Base-by-base conservation (phyloP, 2,797 vertebrate species). In the Rhinichthys osculus region DNA sequence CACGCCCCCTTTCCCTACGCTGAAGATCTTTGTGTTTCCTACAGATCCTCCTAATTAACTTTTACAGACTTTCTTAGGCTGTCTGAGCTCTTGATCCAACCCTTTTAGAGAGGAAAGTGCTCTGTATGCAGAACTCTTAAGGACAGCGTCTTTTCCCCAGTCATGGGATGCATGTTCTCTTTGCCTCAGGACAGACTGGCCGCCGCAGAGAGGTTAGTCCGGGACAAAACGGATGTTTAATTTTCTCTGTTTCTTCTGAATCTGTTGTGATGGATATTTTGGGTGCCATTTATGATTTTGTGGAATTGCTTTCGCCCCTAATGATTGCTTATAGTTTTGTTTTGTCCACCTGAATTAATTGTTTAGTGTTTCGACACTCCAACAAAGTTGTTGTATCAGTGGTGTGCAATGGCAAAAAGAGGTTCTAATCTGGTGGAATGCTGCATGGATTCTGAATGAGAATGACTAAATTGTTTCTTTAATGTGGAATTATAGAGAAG, bases 91-190 rank as follows among this genome's bases (percentile, higher is more conserved):
- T 67, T 52, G 72, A 52, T 52, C 16, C 38, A 23, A 78, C 59
- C 10, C 30, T 64, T 30, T 64, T 17, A 47, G n/a, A 23, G 81
- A 23, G n/a, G 23, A 44, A 35, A 23, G 3, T 30, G 67, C 10
- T 79, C 27, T 73, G 62, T 44, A 76, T 80, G 69, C 38, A 4
- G 47, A 47, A n/a, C 7, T 71, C 30, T 59, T 38, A 59, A 62
- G 21, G 30, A 35, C 40, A 33, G 62, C 59, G 23, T 74, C 59
- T 81, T 77, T 42, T 72, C 19, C 64, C 71, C 64, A 78, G 64
- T 70, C 80, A 89, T 89, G 86, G 86, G 86, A 47, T 89, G 88
- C 81, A 83, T 87, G 80, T 85, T 89, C 74, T 85, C 88, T 19
- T 74, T 89, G 78, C 88, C 83, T 52, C 80, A 80, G 74, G 86